Evolutionary conservation across 1,140 invertebrate genomes (phyloP), one percentile per base, ranked within the genome.

Genomic region (Leptinotarsa defecta): DNA sequence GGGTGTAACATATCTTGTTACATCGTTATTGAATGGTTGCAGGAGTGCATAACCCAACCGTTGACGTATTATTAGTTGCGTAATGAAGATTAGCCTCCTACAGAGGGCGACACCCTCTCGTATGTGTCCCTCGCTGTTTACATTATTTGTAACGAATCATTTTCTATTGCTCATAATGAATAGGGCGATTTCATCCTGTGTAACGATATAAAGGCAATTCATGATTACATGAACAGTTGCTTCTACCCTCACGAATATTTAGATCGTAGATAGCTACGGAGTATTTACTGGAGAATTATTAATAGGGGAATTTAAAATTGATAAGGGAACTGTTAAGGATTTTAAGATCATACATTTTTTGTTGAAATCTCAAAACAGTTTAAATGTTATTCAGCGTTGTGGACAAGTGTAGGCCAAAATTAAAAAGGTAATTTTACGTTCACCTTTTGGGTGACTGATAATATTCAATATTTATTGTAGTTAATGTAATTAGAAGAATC

Each of bases 41-140:
- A 76, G 74, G 75, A 75, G 77, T 78, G 77, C 72, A 71, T 75
- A 75, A 76, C 76, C 75, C 74, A 76, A 80, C 75, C 64, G 75
- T 80, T 80, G 75, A 74, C 79, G 77, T 78, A 76, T 80, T 80
- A 80, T 78, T 78, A 78, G 77, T 80, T 80, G 74, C 79, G 77
- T 80, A 80, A 80, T 78, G 76, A 80, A 80, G 76, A 78, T 80
- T 74, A 70, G 76, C 71, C 74, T 79, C 77, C 74, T 74, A 75
- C 48, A 68, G 74, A 72, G 75, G 72, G 65, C 77, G 73, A 75
- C 79, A 78, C 79, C 79, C 79, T 74, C 61, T 68, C 52, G 68
- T 43, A 74, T 72, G 70, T 62, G 48, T 34, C 75, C 67, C 77
- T 77, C 75, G 71, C 64, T 80, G 77, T 80, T 80, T 78, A 78